Conservation (phyloP, 2,888 invertebrate genomes). For the Lasius fuliginosus region DNA sequence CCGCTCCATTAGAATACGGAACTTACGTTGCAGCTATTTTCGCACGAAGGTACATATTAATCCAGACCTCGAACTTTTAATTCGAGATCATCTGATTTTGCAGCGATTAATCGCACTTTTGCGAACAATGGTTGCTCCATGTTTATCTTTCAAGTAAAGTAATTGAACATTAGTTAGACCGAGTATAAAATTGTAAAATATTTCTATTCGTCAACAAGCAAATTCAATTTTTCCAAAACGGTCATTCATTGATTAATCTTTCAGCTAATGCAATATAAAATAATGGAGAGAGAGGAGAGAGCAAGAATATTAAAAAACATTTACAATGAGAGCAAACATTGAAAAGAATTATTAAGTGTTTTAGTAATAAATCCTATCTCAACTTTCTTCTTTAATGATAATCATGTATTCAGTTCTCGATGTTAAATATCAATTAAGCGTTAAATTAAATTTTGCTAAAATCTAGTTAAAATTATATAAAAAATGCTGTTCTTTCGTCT, state of each 20-base stretch:
- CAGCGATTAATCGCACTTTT: constrained; percentile 11
- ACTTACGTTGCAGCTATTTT: constrained; percentile 23
- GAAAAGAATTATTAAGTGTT: too few species aligned
- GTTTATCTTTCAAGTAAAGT: not conserved
- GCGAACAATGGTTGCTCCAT: not conserved
- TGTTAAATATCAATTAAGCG: not conserved
- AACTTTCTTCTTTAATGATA: too few species aligned
- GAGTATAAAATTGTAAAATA: not conserved
- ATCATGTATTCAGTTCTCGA: too few species aligned
- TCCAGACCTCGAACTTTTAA: constrained; percentile 18
- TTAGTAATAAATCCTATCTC: too few species aligned
- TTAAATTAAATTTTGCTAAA: not conserved
- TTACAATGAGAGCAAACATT: too few species aligned
- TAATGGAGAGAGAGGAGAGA: too few species aligned
- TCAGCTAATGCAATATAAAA: not conserved
- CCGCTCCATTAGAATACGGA: constrained; percentile 18
- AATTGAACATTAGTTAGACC: not conserved
- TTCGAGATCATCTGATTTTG: constrained; percentile 12
- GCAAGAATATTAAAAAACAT: too few species aligned
- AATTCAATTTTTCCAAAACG: not conserved
- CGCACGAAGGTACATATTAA: constrained; percentile 7
- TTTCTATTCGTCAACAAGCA: not conserved
- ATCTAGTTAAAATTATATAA: not conserved
- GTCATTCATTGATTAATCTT: not conserved
- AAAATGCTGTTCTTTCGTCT: not conserved